Evolutionary conservation across 2,113 vertebrate species (phyloP).

Genomic region (Zapornia atra): DNA sequence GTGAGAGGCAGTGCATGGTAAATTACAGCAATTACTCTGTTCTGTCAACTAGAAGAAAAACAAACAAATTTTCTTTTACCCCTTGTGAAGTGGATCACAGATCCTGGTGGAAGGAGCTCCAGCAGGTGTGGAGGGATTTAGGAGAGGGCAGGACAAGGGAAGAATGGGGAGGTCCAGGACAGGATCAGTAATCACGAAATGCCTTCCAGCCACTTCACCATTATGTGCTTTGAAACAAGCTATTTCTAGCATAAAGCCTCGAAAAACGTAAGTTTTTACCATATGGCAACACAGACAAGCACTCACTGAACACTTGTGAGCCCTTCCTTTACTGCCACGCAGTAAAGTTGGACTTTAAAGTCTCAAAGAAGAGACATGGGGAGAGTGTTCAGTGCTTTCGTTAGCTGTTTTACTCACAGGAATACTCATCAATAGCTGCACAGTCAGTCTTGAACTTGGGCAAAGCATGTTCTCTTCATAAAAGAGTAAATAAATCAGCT

Average conservation of each 20-base stretch:
- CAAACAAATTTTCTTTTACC: neutral
- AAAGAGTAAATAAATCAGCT: slow-evolving; percentile 48
- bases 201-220: neutral
- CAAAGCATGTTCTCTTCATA: neutral
- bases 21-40: neutral
- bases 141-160: neutral
- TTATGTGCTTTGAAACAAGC: neutral
- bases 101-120: neutral
- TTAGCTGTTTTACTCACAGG: neutral
- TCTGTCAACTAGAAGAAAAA: neutral
- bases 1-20: fast-evolving
- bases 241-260: neutral
- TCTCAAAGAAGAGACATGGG: neutral
- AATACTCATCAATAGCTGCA: slow-evolving; percentile 12
- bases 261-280: neutral
- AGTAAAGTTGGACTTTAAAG: neutral
- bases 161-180: neutral
- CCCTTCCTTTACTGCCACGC: neutral
- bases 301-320: neutral
- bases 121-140: neutral
- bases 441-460: neutral
- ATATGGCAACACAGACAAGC: neutral
- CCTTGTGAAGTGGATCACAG: neutral
- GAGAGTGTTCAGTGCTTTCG: neutral
- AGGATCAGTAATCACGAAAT: neutral